A percentile compares a stretch with the other conserved stretches of the same genome.
phyloP scores from a whole-genome alignment of 2,113 vertebrate species.

The Micronycteris hirsuta region DNA sequence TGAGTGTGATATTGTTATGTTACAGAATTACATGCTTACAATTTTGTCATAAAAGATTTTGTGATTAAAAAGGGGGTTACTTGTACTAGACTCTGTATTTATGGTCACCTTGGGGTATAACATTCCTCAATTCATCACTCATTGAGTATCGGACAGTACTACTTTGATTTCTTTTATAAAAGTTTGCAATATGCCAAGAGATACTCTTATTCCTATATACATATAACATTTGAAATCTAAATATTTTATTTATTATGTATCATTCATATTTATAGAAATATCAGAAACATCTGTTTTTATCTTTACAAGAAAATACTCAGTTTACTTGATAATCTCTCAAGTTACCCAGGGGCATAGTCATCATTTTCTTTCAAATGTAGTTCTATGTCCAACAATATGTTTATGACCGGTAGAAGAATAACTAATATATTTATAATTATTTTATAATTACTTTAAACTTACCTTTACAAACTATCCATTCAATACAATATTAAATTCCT shows the following conservation, averaged over 20 bases:
- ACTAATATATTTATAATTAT: background rate
- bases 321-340: background rate
- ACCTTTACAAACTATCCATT: background rate
- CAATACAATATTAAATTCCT: background rate
- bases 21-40: no score
- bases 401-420: background rate
- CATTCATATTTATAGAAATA: background rate
- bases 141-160: background rate
- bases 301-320: background rate
- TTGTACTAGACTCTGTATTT: no score
- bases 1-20: no score
- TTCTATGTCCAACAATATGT: slow-evolving; percentile 9
- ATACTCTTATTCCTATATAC: background rate
- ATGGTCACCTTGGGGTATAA: background rate
- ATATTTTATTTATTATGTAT: background rate
- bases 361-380: background rate
- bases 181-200: background rate
- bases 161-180: background rate
- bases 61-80: no score
- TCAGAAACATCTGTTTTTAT: background rate
- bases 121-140: background rate
- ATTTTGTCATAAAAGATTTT: no score
- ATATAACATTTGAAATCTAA: background rate
- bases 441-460: background rate
- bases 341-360: background rate